These are phyloP conservation scores for Drosophila miranda DNA, from an alignment of 1,140 invertebrate species.

Conservation along the genomic window DNA sequence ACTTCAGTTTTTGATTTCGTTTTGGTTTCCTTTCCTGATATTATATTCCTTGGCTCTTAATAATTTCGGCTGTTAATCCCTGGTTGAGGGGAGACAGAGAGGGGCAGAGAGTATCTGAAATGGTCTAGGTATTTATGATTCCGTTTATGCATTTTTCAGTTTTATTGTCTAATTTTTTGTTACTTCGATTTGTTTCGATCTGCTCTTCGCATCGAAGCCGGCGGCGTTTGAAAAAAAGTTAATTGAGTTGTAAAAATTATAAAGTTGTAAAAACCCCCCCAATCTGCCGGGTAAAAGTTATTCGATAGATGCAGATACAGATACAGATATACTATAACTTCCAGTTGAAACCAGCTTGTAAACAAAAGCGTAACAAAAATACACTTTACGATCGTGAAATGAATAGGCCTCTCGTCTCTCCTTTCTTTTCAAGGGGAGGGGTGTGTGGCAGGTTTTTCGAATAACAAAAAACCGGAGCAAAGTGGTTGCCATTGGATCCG, in stretches of 20 bases:
- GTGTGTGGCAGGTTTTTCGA: slow-evolving; percentile 39
- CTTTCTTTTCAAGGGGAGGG: slow-evolving; percentile 18
- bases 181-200: slow-evolving; percentile 51
- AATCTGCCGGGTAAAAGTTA: slow-evolving; percentile 55
- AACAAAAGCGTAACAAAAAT: slow-evolving; percentile 65
- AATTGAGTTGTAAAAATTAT: slow-evolving; percentile 81
- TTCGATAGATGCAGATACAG: slow-evolving; percentile 34
- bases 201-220: slow-evolving; percentile 5
- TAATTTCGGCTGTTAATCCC: slow-evolving; percentile 1
- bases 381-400: slow-evolving; percentile 69
- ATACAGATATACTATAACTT: slow-evolving; percentile 49
- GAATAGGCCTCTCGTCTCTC: slow-evolving; percentile 55
- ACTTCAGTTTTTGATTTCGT: slow-evolving; percentile 42
- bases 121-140: slow-evolving; percentile 77
- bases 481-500: slow-evolving; percentile 19
- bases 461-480: slow-evolving; percentile 37
- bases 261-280: slow-evolving; percentile 68
- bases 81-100: not conserved
- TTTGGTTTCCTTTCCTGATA: slow-evolving; percentile 36
- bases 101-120: slow-evolving; percentile 35
- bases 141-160: slow-evolving; percentile 75
- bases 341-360: slow-evolving; percentile 67
- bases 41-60: slow-evolving; percentile 15
- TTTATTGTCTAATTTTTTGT: slow-evolving; percentile 72
- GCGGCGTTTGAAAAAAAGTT: slow-evolving; percentile 70